Conservation (phyloP, 1,140 invertebrate species). For the Tetranychus urticae region DNA sequence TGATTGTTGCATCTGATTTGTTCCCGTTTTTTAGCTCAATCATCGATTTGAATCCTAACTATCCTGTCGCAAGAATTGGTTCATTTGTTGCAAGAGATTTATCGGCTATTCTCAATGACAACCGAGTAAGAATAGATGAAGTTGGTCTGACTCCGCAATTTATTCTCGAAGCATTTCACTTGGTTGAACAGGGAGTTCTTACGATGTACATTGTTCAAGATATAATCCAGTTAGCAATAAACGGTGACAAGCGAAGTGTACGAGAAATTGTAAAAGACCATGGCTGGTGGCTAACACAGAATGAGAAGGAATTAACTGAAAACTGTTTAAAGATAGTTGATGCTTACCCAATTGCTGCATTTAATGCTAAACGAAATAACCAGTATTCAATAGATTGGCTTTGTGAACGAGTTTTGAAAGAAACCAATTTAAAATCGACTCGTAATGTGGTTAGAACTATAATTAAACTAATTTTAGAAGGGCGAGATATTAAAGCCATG, state of each 20-base stretch:
- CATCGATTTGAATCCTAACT: background rate
- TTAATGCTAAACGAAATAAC: background rate
- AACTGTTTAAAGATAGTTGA: background rate
- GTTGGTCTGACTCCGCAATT: background rate
- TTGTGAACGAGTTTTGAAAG: too few relatives aligned
- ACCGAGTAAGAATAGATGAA: background rate
- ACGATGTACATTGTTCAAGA: background rate
- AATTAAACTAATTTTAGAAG: too few relatives aligned
- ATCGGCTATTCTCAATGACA: background rate
- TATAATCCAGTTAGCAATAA: background rate
- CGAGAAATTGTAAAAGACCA: background rate
- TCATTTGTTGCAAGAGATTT: background rate
- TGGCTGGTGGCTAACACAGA: background rate
- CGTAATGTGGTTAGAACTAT: too few relatives aligned
- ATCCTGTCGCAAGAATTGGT: background rate
- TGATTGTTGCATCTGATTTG: background rate
- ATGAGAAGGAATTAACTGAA: background rate
- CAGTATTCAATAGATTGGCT: too few relatives aligned
- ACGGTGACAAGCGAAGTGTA: background rate
- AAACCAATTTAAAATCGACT: too few relatives aligned
- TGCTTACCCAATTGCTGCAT: background rate
- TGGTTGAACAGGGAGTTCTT: background rate
- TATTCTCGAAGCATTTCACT: background rate
- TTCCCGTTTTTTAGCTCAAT: background rate
- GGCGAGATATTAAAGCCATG: too few relatives aligned